phyloP scores from a whole-genome alignment of 2,113 vertebrate genomes.

The Pimephales promelas region DNA sequence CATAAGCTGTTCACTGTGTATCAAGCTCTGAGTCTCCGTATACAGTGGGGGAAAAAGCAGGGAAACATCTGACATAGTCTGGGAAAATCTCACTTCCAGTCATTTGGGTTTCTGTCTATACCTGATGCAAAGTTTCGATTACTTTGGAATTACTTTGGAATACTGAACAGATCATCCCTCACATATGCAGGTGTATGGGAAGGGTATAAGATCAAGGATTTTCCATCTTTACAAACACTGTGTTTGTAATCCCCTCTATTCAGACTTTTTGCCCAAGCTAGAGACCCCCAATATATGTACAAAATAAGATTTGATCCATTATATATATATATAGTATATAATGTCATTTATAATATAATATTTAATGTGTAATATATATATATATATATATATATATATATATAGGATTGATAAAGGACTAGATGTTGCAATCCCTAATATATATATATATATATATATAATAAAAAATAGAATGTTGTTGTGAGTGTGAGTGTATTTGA shows the following conservation, averaged over 20 bases:
- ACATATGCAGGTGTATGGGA: neutral
- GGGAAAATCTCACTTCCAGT: constrained; percentile 24
- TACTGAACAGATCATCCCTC: neutral
- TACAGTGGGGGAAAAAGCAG: neutral
- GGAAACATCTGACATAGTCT: constrained; percentile 6
- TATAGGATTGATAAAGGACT: too few relatives aligned
- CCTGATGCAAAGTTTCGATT: constrained; percentile 38
- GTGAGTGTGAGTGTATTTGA: too few relatives aligned
- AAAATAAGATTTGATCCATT: neutral
- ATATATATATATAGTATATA: too few relatives aligned
- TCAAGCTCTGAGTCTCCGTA: neutral
- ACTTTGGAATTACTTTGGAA: neutral
- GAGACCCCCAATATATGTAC: neutral
- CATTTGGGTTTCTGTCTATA: constrained; percentile 40
- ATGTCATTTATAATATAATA: too few relatives aligned
- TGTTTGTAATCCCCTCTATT: neutral
- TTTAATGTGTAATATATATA: too few relatives aligned
- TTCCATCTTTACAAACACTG: neutral
- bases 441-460: too few relatives aligned
- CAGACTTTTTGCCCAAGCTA: neutral
- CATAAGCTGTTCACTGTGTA: constrained; percentile 33
- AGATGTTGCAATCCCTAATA: too few relatives aligned
- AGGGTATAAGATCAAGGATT: neutral
- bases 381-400: too few relatives aligned
- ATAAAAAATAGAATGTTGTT: too few relatives aligned